Conservation (phyloP, 64 coral and sea anemone genomes). For the Exaiptasia diaphana region DNA sequence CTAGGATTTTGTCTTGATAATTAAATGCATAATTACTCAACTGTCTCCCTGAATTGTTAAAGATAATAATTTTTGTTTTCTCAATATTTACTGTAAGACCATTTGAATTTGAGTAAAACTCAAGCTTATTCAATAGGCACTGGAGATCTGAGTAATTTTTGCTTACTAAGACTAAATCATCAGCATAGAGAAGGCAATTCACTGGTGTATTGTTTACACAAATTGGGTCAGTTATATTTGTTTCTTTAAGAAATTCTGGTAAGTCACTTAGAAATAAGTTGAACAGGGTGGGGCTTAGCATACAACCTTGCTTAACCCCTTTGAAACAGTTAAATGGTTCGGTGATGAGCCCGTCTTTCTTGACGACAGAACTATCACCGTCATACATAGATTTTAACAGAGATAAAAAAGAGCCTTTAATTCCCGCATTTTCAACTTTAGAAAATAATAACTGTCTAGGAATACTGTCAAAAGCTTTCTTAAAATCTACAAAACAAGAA, state of each 20-base stretch:
- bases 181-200: neutral
- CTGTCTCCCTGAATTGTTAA: slow-evolving; percentile 33
- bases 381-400: neutral
- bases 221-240: neutral
- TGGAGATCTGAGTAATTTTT: slow-evolving; percentile 15
- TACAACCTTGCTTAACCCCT: no score
- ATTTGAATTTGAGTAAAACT: slow-evolving; percentile 17
- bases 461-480: slow-evolving; percentile 8
- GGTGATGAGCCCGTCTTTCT: neutral
- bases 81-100: slow-evolving; percentile 21
- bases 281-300: slow-evolving; percentile 30
- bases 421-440: neutral
- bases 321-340: neutral
- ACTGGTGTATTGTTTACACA: neutral
- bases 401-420: slow-evolving; percentile 1
- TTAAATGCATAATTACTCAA: slow-evolving; percentile 21
- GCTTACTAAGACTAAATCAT: neutral
- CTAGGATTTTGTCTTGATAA: slow-evolving; percentile 20
- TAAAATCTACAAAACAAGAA: neutral
- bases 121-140: slow-evolving; percentile 12
- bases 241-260: neutral
- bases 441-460: neutral
- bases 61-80: slow-evolving; percentile 48
- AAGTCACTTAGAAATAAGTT: slow-evolving; percentile 38
- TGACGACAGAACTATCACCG: neutral